These are phyloP conservation scores for Arnoldichthys spilopterus DNA, from an alignment of 2,797 vertebrate species.

Conservation along the genomic window DNA sequence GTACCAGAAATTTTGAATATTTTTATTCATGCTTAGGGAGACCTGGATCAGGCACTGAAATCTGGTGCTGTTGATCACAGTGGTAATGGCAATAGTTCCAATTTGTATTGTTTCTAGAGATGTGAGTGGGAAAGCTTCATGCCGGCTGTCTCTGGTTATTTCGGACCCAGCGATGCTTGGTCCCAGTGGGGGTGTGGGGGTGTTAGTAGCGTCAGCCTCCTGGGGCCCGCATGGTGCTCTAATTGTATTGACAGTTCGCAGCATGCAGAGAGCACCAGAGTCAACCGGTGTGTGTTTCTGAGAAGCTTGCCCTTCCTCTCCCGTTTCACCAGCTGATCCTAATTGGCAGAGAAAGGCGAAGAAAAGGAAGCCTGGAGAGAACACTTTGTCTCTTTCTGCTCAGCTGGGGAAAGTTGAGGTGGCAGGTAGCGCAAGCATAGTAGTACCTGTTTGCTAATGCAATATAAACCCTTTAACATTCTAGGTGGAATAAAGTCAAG, in stretches of 20 bases:
- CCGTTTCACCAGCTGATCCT: conserved; percentile 35
- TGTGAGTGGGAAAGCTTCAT: background rate
- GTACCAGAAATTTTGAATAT: background rate
- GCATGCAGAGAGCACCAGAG: conserved; percentile 68
- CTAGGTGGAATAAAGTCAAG: background rate
- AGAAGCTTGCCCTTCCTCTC: conserved; percentile 24
- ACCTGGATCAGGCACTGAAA: background rate
- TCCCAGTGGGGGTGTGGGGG: conserved; percentile 16
- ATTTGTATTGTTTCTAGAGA: background rate
- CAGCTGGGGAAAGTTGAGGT: conserved; percentile 29
- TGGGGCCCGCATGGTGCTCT: conserved; percentile 15
- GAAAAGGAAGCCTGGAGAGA: conserved; percentile 21
- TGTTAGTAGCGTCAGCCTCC: conserved; percentile 17
- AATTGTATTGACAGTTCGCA: conserved; percentile 70
- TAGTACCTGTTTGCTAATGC: conserved; percentile 1
- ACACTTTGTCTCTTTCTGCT: conserved; percentile 24
- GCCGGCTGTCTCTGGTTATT: conserved; percentile 20
- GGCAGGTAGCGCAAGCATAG: conserved; percentile 20
- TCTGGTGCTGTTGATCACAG: background rate
- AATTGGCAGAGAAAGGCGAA: conserved; percentile 55
- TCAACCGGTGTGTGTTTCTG: conserved; percentile 67
- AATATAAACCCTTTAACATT: background rate
- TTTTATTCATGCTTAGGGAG: background rate
- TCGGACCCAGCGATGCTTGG: conserved; percentile 20
- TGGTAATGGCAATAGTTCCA: background rate